Evolutionary conservation across 2,888 invertebrate species (phyloP).

Genomic region (Leptura quadrifasciata): DNA sequence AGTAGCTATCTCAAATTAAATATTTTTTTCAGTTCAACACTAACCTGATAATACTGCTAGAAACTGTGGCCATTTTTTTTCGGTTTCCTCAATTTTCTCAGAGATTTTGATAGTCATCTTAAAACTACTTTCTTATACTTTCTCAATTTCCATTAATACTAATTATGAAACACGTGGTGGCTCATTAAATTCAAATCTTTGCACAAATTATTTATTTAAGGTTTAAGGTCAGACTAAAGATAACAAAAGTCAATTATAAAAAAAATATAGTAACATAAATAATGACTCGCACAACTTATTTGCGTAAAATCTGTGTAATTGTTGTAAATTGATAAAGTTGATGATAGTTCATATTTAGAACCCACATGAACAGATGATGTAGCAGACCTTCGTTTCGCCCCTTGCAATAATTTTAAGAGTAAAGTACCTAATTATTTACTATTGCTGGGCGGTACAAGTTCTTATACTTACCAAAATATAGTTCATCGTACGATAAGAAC

Average conservation of each 20-base stretch:
- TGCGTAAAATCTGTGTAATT: not conserved
- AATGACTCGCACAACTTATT: not conserved
- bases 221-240: slow-evolving; percentile 26
- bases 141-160: not conserved
- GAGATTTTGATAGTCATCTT: not conserved
- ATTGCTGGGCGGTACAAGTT: no score
- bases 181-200: not conserved
- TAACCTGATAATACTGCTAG: slow-evolving; percentile 50
- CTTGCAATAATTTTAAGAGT: no score
- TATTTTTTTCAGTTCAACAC: not conserved
- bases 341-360: no score
- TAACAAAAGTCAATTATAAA: not conserved
- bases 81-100: slow-evolving; percentile 10
- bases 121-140: not conserved
- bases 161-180: not conserved
- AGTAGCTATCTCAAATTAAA: not conserved
- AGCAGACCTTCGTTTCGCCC: no score
- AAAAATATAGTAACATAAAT: not conserved
- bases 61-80: slow-evolving; percentile 52
- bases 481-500: no score
- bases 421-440: no score
- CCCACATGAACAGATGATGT: no score
- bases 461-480: no score
- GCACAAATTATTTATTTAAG: slow-evolving; percentile 16
- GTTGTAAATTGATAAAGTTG: no score